phyloP scores from a whole-genome alignment of 2,113 vertebrate species.

The Picathartes gymnocephalus region DNA sequence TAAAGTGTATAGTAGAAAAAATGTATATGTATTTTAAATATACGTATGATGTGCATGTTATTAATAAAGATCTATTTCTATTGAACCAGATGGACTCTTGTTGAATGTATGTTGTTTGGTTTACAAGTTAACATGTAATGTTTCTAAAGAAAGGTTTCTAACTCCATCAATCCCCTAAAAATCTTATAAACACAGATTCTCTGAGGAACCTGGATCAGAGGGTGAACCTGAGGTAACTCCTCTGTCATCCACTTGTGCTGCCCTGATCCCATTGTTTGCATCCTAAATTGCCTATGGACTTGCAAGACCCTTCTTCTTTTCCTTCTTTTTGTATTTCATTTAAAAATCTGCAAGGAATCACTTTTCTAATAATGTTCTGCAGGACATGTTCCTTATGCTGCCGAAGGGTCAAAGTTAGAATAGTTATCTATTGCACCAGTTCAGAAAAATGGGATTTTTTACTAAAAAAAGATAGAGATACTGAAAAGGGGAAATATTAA shows the following conservation, averaged over 20 bases:
- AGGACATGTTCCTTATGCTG: not conserved
- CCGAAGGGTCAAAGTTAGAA: not conserved
- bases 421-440: not conserved
- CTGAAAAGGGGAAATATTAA: not conserved
- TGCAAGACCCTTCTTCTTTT: not conserved
- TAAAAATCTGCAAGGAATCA: not conserved
- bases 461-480: not conserved
- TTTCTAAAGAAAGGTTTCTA: not conserved
- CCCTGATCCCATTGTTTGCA: not conserved
- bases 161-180: not conserved
- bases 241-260: not conserved
- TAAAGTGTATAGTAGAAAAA: constrained; percentile 73
- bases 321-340: not conserved
- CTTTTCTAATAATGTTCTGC: not conserved
- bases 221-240: not conserved
- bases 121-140: not conserved
- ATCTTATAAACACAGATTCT: not conserved
- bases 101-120: not conserved
- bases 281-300: not conserved
- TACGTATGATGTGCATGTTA: constrained; percentile 68
- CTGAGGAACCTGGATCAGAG: not conserved
- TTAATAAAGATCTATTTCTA: constrained; percentile 78
- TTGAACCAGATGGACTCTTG: constrained; percentile 42
- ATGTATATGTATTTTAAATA: constrained; percentile 77
- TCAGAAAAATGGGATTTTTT: not conserved